Conservation (phyloP, 2,113 vertebrate species). For the zebrafish (Danio rerio) region DNA sequence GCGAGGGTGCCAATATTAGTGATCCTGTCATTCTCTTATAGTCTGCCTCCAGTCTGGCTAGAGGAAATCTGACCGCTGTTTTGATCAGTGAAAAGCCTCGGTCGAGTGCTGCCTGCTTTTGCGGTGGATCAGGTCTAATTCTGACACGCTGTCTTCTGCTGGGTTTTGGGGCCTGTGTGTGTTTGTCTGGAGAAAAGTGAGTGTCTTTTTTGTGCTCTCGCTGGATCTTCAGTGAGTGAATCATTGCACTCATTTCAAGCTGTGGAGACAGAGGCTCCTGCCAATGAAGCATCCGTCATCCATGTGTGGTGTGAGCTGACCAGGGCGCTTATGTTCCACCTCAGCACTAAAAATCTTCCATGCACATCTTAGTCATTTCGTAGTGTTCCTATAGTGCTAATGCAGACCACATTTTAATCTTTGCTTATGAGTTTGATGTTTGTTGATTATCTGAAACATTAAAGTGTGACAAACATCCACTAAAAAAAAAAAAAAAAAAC, state of each 20-base stretch:
- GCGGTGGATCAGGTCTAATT: conserved; percentile 52
- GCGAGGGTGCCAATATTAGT: too few species aligned
- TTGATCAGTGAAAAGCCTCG: conserved; percentile 39
- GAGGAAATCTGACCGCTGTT: conserved; percentile 7
- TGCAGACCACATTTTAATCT: background rate
- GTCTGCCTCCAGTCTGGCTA: background rate
- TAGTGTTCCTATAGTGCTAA: background rate
- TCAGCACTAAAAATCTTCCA: background rate
- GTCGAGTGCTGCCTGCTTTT: conserved; percentile 27
- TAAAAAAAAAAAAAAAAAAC: too few species aligned
- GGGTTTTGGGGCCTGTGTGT: conserved; percentile 22
- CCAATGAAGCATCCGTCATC: conserved; percentile 10
- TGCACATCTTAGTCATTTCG: background rate
- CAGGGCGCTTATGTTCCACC: conserved; percentile 22
- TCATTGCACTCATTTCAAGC: conserved; percentile 42
- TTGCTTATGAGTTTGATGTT: background rate
- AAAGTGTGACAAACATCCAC: too few species aligned
- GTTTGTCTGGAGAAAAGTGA: conserved; percentile 31
- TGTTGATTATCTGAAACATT: too few species aligned
- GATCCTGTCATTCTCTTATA: background rate
- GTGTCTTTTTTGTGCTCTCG: conserved; percentile 15
- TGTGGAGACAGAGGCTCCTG: conserved; percentile 41
- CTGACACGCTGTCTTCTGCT: conserved; percentile 30
- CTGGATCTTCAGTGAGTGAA: conserved; percentile 24
- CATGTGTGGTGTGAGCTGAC: conserved; percentile 42